These are phyloP conservation scores for Epinephelus cyanopodus DNA, from an alignment of 2,113 vertebrate genomes.

Conservation along the genomic window DNA sequence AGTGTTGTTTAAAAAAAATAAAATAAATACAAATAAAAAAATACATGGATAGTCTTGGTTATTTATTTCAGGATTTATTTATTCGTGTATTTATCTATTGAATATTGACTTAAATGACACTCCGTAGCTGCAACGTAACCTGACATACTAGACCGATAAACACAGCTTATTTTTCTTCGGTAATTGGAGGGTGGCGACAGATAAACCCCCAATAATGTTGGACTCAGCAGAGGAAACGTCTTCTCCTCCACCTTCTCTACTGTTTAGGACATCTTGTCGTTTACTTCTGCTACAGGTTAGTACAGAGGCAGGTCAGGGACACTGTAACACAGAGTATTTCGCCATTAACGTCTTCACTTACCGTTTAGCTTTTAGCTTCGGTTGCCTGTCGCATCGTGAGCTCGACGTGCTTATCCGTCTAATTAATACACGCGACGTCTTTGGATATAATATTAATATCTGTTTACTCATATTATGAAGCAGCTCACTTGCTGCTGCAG, in stretches of 20 bases:
- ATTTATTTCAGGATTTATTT: too few species aligned
- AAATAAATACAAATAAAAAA: too few species aligned
- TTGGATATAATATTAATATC: constrained; percentile 43
- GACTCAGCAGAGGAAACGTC: not conserved
- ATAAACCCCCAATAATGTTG: not conserved
- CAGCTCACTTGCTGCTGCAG: constrained; percentile 49
- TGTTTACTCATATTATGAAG: constrained; percentile 63
- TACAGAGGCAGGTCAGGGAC: not conserved
- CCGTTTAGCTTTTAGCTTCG: constrained; percentile 53
- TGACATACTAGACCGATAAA: too few species aligned
- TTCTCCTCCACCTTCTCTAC: not conserved
- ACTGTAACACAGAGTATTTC: not conserved
- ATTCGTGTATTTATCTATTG: too few species aligned
- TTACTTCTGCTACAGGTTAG: not conserved
- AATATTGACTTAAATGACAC: too few species aligned
- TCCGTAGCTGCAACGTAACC: too few species aligned
- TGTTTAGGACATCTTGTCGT: not conserved
- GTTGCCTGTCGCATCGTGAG: constrained; percentile 37
- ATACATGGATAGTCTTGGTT: too few species aligned
- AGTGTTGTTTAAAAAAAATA: too few species aligned
- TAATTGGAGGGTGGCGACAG: too few species aligned
- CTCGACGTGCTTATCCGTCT: constrained; percentile 61
- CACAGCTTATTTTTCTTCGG: too few species aligned
- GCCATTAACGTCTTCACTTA: constrained; percentile 5
- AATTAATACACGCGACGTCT: constrained; percentile 6